Percentiles rank a stretch among this genome's conserved stretches.
Conservation (phyloP, 2,888 invertebrate species). For the Trichogramma dendrolimi region DNA sequence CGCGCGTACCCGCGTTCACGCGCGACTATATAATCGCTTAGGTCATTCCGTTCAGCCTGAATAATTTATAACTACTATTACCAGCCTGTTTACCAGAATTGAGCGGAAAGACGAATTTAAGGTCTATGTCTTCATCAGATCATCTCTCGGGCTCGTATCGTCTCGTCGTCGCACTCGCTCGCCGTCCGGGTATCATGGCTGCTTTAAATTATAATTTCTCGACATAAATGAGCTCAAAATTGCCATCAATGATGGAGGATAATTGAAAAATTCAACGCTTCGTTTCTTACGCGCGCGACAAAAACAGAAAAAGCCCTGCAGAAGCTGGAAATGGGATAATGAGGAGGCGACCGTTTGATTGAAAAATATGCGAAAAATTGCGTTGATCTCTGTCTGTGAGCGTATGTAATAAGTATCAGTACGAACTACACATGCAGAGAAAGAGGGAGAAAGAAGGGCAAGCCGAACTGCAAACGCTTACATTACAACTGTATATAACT, state of each 20-base stretch:
- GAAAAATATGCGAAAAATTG: constrained; percentile 29
- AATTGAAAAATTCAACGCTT: constrained; percentile 29
- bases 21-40: constrained; percentile 49
- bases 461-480: constrained; percentile 35
- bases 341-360: constrained; percentile 11
- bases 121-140: constrained; percentile 32
- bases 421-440: no score
- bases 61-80: constrained; percentile 49
- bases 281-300: constrained; percentile 8
- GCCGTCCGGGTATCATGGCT: constrained; percentile 11
- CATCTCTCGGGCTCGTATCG: constrained; percentile 13
- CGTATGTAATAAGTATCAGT: neutral
- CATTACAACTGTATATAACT: constrained; percentile 13
- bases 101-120: constrained; percentile 51
- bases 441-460: constrained; percentile 18
- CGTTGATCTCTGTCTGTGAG: neutral
- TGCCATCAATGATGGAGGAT: constrained; percentile 24
- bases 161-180: constrained; percentile 21
- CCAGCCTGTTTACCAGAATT: constrained; percentile 52
- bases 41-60: constrained; percentile 52
- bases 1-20: constrained; percentile 12
- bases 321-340: neutral
- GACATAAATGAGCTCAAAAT: constrained; percentile 23
- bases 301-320: neutral
- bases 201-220: constrained; percentile 22